A percentile compares a stretch with the other conserved stretches of the same genome.
Evolutionary conservation across 2,888 invertebrate genomes (phyloP).

Genomic region (Noctua comes): DNA sequence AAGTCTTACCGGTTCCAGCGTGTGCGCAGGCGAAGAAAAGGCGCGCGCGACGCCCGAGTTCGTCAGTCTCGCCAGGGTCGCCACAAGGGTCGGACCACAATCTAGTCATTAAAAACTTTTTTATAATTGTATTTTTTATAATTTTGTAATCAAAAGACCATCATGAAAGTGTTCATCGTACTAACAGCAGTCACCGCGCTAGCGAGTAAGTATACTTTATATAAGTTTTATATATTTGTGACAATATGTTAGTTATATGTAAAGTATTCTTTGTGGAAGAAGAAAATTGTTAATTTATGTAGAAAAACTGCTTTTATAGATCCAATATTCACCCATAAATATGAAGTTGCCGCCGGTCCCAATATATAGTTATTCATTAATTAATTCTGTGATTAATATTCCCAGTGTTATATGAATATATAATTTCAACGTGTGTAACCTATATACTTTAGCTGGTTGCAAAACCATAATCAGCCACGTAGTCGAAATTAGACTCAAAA

Average conservation of each 20-base stretch:
- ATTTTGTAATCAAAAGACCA: conserved; percentile 83
- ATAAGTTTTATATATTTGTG: conserved; percentile 38
- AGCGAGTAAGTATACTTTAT: conserved; percentile 84
- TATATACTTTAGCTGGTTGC: conserved; percentile 43
- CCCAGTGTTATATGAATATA: conserved; percentile 10
- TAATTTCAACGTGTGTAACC: conserved; percentile 39
- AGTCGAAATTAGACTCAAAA: conserved; percentile 24
- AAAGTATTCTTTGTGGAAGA: conserved; percentile 34
- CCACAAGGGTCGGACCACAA: conserved; percentile 85
- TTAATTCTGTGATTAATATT: conserved; percentile 15
- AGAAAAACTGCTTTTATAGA: background rate
- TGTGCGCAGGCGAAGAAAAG: conserved; percentile 87
- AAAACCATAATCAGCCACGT: conserved; percentile 38
- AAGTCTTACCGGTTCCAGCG: conserved; percentile 86
- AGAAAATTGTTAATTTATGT: conserved; percentile 19
- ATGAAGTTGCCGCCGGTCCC: background rate
- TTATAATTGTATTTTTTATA: conserved; percentile 75
- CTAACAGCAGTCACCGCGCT: conserved; percentile 85
- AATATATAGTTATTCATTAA: background rate
- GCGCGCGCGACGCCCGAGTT: conserved; percentile 83
- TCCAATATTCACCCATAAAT: background rate
- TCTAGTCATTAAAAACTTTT: conserved; percentile 85
- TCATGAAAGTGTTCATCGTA: conserved; percentile 89
- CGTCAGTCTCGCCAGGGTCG: conserved; percentile 88
- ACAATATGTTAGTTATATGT: conserved; percentile 34